Base-by-base conservation (phyloP, 2,888 invertebrate species). In the Quadroppia sp. region DNA sequence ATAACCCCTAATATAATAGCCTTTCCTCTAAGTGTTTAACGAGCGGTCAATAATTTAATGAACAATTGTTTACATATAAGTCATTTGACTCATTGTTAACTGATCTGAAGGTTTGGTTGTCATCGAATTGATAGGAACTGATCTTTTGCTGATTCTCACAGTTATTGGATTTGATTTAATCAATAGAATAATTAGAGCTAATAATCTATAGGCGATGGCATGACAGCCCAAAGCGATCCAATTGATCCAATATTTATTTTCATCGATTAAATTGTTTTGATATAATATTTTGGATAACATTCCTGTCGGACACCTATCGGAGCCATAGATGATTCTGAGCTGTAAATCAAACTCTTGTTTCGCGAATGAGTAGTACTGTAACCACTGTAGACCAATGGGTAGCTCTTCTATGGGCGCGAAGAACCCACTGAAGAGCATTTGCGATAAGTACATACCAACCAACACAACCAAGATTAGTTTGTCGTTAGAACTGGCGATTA, bases 21-120 rank as follows among this genome's bases (percentile, higher is more conserved):
- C n/a, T n/a, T n/a, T n/a, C n/a, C n/a, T n/a, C n/a, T n/a, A n/a
- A 53, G 25, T 53, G 53, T 23, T n/a, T 48, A 53, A 11, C 6
- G 25, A 53, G 53, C 53, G 53, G 53, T 53, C 53, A 53, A 25
- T 53, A 53, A 53, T 53, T 9, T 53, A 2, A 48, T 48, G 48
- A n/a, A n/a, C n/a, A n/a, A n/a, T n/a, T n/a, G n/a, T n/a, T n/a
- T n/a, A n/a, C n/a, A n/a, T n/a, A n/a, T n/a, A n/a, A n/a, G n/a
- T n/a, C n/a, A n/a, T n/a, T n/a, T n/a, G n/a, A n/a, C n/a, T n/a
- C n/a, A n/a, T n/a, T n/a, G n/a, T n/a, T n/a, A n/a, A n/a, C n/a
- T n/a, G n/a, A n/a, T n/a, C n/a, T n/a, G n/a, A n/a, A n/a, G n/a
- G n/a, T n/a, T n/a, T n/a, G n/a, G n/a, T n/a, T n/a, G n/a, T n/a